Percentiles rank a stretch among this genome's conserved stretches.
Conservation (phyloP, 1,140 invertebrate species). For the Drosophila lowei region DNA sequence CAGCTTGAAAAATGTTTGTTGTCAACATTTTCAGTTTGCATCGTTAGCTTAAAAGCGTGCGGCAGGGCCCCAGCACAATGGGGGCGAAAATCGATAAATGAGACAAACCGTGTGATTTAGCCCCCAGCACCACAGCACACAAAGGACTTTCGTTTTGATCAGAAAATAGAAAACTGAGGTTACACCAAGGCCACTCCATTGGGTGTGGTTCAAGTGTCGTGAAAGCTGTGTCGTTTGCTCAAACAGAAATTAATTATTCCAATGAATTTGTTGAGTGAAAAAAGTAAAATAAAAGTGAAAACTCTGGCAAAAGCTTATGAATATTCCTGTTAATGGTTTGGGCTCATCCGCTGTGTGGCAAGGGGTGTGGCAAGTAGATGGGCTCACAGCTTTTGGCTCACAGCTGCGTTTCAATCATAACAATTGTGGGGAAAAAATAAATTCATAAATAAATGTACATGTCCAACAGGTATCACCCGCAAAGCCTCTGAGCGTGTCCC, state of each 20-base stretch:
- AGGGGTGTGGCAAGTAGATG: constrained; percentile 16
- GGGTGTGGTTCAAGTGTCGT: constrained; percentile 34
- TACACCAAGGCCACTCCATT: constrained; percentile 32
- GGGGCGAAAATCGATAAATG: constrained; percentile 73
- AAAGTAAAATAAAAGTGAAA: neutral
- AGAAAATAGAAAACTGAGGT: constrained; percentile 46
- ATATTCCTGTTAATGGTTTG: constrained; percentile 45
- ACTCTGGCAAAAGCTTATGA: constrained; percentile 43
- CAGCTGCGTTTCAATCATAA: constrained; percentile 23
- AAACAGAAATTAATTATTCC: constrained; percentile 51
- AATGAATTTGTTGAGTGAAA: constrained; percentile 27
- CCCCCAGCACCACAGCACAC: constrained; percentile 33
- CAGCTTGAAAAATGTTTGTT: constrained; percentile 82
- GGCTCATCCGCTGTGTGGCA: neutral
- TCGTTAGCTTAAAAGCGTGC: constrained; percentile 79
- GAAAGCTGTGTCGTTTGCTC: constrained; percentile 23
- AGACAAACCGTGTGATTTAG: constrained; percentile 74
- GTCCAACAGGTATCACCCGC: constrained; percentile 40
- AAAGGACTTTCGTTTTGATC: constrained; percentile 65
- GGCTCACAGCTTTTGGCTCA: constrained; percentile 32
- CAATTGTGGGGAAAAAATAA: constrained; percentile 31
- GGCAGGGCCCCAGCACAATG: constrained; percentile 48
- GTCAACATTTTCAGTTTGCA: constrained; percentile 82
- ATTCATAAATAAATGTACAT: constrained; percentile 27
- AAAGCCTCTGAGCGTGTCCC: constrained; percentile 25